phyloP scores from a whole-genome alignment of 2,888 invertebrate species.

The Hydropsyche betteni region DNA sequence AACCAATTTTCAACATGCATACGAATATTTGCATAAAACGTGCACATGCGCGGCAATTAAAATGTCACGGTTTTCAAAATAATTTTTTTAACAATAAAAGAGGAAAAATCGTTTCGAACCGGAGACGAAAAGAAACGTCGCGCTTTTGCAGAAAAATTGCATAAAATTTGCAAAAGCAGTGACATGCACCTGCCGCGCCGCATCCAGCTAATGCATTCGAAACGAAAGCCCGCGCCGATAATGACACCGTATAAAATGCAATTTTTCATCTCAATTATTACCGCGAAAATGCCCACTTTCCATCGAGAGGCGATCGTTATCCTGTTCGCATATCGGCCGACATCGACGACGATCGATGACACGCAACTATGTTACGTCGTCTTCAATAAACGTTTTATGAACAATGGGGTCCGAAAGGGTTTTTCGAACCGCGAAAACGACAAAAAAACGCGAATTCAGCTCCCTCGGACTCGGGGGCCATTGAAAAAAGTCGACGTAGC shows the following conservation, averaged over 20 bases:
- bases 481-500: slow-evolving; percentile 31
- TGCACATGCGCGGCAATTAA: no score
- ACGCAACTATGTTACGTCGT: not conserved
- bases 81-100: no score
- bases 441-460: slow-evolving; percentile 5
- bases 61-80: no score
- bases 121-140: not conserved
- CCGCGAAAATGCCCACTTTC: not conserved
- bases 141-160: not conserved
- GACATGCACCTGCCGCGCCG: slow-evolving; percentile 12
- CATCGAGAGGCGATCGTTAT: not conserved
- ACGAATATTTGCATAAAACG: no score
- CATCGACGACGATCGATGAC: not conserved
- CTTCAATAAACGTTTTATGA: not conserved
- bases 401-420: slow-evolving; percentile 4
- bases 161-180: not conserved
- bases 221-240: not conserved
- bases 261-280: not conserved
- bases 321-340: not conserved
- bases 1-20: no score
- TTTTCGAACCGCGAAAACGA: slow-evolving; percentile 14
- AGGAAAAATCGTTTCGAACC: not conserved
- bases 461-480: no score
- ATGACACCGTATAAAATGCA: slow-evolving; percentile 20
- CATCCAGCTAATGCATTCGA: not conserved